Percentiles rank a stretch among this genome's conserved stretches.
Evolutionary conservation across 2,113 vertebrate species (phyloP).

Genomic region (Phyllostomus hastatus): DNA sequence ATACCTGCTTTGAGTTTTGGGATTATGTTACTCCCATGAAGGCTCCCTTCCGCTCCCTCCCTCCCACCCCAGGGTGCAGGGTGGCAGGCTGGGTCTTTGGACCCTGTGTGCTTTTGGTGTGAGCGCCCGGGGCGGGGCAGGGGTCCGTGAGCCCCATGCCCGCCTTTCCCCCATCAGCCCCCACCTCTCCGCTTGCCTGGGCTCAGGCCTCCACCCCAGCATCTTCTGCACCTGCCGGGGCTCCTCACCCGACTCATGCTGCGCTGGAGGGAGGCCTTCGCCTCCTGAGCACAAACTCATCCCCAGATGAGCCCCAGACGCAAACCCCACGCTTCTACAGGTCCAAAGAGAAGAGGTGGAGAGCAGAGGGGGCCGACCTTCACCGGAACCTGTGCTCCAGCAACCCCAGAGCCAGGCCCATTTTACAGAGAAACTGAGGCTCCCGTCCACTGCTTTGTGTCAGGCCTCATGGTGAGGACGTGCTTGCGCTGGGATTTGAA

Average conservation of each 20-base stretch:
- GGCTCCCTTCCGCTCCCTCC: not conserved
- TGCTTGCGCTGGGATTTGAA: not conserved
- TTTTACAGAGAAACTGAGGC: not conserved
- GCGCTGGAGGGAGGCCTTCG: not conserved
- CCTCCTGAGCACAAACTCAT: conserved; percentile 67
- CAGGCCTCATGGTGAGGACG: rapidly evolving
- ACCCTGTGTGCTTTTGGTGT: rapidly evolving
- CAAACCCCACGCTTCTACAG: not conserved
- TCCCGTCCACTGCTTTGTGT: not conserved
- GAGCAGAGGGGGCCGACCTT: no score
- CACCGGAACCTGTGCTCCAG: rapidly evolving
- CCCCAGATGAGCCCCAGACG: conserved; percentile 55
- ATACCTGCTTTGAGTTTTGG: not conserved
- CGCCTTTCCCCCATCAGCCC: not conserved
- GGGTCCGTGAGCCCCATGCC: not conserved
- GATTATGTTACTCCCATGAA: not conserved
- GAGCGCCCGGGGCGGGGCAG: no score
- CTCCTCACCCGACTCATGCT: not conserved
- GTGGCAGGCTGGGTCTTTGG: not conserved
- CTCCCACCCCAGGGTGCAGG: not conserved
- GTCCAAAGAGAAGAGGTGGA: no score
- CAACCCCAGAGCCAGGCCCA: not conserved
- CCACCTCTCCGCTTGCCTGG: not conserved
- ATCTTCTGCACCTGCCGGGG: not conserved
- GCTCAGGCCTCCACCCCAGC: not conserved